A percentile compares a stretch with the other conserved stretches of the same genome.
phyloP scores from a whole-genome alignment of 1,140 invertebrate genomes.

The Anoplolepis gracilipes region DNA sequence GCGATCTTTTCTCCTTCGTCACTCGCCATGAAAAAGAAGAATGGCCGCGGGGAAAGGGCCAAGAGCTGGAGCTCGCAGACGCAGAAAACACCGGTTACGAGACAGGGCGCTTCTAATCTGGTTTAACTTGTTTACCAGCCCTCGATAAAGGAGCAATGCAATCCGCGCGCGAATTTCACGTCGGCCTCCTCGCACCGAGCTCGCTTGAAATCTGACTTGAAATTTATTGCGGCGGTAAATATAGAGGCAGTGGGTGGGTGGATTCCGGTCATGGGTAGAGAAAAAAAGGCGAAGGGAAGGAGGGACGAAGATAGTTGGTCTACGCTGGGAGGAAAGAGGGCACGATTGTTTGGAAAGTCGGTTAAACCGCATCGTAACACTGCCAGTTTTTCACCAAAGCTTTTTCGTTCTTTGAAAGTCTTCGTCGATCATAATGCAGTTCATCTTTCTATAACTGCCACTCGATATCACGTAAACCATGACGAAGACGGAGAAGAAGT shows the following conservation, averaged over 20 bases:
- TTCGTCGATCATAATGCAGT: slow-evolving; percentile 5
- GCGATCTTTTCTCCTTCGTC: slow-evolving; percentile 25
- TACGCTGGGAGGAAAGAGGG: not conserved
- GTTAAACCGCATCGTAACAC: slow-evolving; percentile 38
- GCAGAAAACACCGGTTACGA: slow-evolving; percentile 60
- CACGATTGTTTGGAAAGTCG: not conserved
- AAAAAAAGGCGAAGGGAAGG: slow-evolving; percentile 21
- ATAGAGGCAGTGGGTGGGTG: slow-evolving; percentile 57
- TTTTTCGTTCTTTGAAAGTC: slow-evolving; percentile 55
- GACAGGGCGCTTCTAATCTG: slow-evolving; percentile 78
- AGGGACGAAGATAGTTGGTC: not conserved
- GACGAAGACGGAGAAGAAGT: slow-evolving; percentile 20
- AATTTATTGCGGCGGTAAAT: slow-evolving; percentile 80
- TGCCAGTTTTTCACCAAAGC: slow-evolving; percentile 4
- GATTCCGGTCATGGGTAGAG: slow-evolving; percentile 1
- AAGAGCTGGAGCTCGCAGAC: not conserved
- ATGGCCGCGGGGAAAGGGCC: not conserved
- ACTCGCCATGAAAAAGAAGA: slow-evolving; percentile 47
- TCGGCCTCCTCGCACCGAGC: slow-evolving; percentile 54
- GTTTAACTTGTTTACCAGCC: slow-evolving; percentile 82
- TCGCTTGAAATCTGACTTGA: slow-evolving; percentile 71
- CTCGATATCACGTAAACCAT: slow-evolving; percentile 7
- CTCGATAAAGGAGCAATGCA: slow-evolving; percentile 79
- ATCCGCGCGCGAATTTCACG: slow-evolving; percentile 62
- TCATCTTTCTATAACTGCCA: slow-evolving; percentile 54